These are phyloP conservation scores for Siniperca knerii DNA, from an alignment of 2,113 vertebrate species.

Conservation along the genomic window DNA sequence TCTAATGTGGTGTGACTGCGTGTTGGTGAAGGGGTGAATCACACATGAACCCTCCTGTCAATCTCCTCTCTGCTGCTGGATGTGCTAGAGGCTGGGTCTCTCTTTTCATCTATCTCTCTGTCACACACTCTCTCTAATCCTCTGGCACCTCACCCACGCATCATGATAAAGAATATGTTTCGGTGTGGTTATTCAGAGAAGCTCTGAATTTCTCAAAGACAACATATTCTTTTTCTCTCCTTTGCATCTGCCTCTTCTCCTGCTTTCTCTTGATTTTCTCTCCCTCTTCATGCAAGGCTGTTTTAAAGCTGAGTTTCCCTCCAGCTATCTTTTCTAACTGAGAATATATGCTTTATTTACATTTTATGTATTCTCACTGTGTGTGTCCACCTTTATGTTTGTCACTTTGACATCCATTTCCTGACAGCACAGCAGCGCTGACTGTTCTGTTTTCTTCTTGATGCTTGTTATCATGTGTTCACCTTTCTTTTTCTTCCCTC, in stretches of 20 bases:
- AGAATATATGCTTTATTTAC: conserved; percentile 37
- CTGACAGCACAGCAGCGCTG: conserved; percentile 20
- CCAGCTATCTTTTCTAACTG: conserved; percentile 18
- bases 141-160: conserved; percentile 66
- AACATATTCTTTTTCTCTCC: conserved; percentile 40
- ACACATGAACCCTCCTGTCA: conserved; percentile 57
- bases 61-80: conserved; percentile 48
- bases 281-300: conserved; percentile 13
- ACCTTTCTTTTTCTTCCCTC: conserved; percentile 19
- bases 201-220: conserved; percentile 73
- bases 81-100: conserved; percentile 42
- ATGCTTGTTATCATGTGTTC: conserved; percentile 27
- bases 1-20: conserved; percentile 34
- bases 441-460: conserved; percentile 18
- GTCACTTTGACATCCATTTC: conserved; percentile 15
- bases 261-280: conserved; percentile 46
- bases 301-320: conserved; percentile 30
- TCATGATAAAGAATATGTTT: conserved; percentile 60
- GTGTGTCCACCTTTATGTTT: conserved; percentile 30
- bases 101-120: conserved; percentile 50
- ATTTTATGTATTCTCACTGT: conserved; percentile 15
- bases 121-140: conserved; percentile 68
- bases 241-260: conserved; percentile 38
- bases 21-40: conserved; percentile 57
- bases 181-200: conserved; percentile 65